phyloP scores from a whole-genome alignment of 2,113 vertebrate species.

The Hydrochoerus hydrochaeris region DNA sequence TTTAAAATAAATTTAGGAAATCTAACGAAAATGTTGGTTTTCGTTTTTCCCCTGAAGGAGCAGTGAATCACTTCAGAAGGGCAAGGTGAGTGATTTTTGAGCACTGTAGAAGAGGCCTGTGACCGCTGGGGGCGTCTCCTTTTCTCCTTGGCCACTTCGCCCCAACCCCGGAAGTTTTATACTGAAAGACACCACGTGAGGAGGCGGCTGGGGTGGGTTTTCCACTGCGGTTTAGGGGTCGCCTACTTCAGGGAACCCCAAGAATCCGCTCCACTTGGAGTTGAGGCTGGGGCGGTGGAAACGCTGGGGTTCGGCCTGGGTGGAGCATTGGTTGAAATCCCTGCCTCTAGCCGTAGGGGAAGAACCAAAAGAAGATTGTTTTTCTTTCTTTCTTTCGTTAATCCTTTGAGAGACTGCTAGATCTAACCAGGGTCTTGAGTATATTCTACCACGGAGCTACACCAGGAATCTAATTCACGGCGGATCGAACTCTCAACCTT shows the following conservation, averaged over 20 bases:
- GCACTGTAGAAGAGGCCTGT: neutral
- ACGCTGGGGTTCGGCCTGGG: too few species aligned
- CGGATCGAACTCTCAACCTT: too few species aligned
- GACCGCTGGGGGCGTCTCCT: neutral
- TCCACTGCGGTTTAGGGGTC: neutral
- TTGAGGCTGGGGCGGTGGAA: too few species aligned
- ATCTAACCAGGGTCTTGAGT: too few species aligned
- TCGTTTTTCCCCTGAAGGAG: neutral
- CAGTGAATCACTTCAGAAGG: neutral
- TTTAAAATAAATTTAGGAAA: constrained; percentile 45
- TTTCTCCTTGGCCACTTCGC: neutral
- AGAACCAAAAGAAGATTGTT: neutral
- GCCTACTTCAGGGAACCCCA: neutral
- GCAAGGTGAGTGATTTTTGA: neutral
- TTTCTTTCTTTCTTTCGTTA: too few species aligned
- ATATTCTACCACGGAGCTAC: too few species aligned
- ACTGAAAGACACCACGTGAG: neutral
- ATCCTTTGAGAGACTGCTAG: too few species aligned
- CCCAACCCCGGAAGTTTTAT: neutral
- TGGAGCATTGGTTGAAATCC: too few species aligned
- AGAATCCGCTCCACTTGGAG: neutral
- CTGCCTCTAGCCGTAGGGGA: neutral
- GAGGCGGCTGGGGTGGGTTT: neutral
- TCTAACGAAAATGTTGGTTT: neutral
- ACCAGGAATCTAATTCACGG: too few species aligned